These are phyloP conservation scores for Leiothrix lutea DNA, from an alignment of 2,113 vertebrate species.

Conservation along the genomic window DNA sequence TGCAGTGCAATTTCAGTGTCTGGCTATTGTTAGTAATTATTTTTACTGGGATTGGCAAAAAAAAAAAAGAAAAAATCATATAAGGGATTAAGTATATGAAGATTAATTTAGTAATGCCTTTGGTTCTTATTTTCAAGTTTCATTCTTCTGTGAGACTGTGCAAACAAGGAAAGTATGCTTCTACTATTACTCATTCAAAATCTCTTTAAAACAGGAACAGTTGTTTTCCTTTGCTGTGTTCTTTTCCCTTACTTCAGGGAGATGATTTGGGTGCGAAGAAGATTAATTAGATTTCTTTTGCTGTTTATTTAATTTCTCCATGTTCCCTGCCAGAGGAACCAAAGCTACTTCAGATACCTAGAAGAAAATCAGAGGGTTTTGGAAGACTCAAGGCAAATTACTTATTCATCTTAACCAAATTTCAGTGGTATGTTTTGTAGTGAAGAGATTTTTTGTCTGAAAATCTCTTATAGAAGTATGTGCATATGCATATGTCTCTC, in stretches of 20 bases:
- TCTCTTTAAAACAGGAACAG: conserved; percentile 14
- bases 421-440: not conserved
- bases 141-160: not conserved
- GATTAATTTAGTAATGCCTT: not conserved
- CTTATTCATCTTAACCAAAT: not conserved
- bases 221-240: not conserved
- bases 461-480: not conserved
- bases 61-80: not conserved
- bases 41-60: not conserved
- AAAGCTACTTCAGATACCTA: not conserved
- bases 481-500: accelerated
- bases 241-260: not conserved
- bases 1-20: not conserved
- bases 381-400: not conserved
- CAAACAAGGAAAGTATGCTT: conserved; percentile 11
- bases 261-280: not conserved
- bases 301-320: not conserved
- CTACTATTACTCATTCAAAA: not conserved
- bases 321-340: not conserved
- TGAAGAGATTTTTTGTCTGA: not conserved
- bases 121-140: not conserved
- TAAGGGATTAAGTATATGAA: not conserved
- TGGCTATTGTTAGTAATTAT: not conserved
- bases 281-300: not conserved
- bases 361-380: not conserved